Evolutionary conservation across 2,888 invertebrate genomes (phyloP), one percentile per base, ranked within the genome.

Genomic region (Odontothrips loti): DNA sequence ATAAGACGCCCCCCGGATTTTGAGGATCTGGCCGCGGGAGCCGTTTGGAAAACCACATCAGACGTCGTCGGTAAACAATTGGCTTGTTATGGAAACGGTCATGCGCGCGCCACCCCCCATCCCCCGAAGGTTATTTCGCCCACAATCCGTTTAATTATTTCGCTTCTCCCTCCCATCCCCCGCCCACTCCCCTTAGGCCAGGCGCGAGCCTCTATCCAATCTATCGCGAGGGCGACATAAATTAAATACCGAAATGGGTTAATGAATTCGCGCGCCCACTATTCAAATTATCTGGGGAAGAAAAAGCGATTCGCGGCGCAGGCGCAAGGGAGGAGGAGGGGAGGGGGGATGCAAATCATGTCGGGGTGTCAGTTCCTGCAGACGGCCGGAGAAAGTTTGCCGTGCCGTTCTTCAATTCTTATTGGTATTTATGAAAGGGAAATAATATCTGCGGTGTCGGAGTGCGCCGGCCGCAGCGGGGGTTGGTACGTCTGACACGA

Each of bases 401-500:
- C 23, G 9, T 8, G 23, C 68, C 68, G 11, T n/a, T 68, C 68
- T 23, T 68, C n/a, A n/a, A 68, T 68, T 68, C 68, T 68, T 68
- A 68, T 68, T 68, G 68, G 68, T 68, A 68, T 68, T 68, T 68
- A 68, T 68, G 68, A 68, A 68, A 68, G 68, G 68, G 23, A 23
- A n/a, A n/a, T 68, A 68, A 68, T 68, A 68, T n/a, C 58, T 17
- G n/a, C 58, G 58, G 17, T 15, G n/a, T 6, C 17, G 58, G 58
- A 15, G 58, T 8, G 58, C 58, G n/a, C n/a, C 6, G n/a, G 51
- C 51, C 10, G 58, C 15, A 15, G 17, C 20, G 58, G 12, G 58
- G 58, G 17, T 11, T 17, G 58, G 58, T 43, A 43, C 34, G 34
- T 43, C 34, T 2, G 34, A 43, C 34, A 43, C 34, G n/a, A n/a